These are phyloP conservation scores for Delia radicum DNA, from an alignment of 1,140 invertebrate species.

Conservation along the genomic window DNA sequence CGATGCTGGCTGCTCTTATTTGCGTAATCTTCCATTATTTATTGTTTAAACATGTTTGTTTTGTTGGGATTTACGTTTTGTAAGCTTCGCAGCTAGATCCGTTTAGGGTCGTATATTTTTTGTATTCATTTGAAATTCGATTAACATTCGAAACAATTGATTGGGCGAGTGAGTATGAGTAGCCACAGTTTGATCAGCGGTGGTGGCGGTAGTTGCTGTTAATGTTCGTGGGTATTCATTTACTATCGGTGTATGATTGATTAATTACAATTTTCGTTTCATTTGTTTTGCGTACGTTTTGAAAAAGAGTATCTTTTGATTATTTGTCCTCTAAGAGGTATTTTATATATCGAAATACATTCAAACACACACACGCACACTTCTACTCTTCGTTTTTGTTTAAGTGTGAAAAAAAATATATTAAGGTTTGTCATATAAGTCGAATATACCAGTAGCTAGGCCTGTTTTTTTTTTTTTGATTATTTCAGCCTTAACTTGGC, in stretches of 20 bases:
- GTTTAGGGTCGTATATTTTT: slow-evolving; percentile 6
- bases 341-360: neutral
- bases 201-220: neutral
- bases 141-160: slow-evolving; percentile 6
- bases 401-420: no score
- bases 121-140: neutral
- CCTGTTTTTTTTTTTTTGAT: neutral
- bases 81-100: slow-evolving; percentile 16
- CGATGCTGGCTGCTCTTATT: neutral
- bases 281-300: neutral
- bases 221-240: neutral
- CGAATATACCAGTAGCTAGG: slow-evolving; percentile 15
- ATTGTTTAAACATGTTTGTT: slow-evolving; percentile 15
- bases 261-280: slow-evolving; percentile 51
- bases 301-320: neutral
- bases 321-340: slow-evolving; percentile 9
- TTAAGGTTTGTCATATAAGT: neutral
- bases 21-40: neutral
- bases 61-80: slow-evolving; percentile 43
- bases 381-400: neutral
- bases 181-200: neutral
- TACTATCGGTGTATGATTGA: slow-evolving; percentile 43
- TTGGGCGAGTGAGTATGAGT: neutral
- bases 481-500: neutral
- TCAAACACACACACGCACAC: no score